These are phyloP conservation scores for Neodiprion fabricii DNA, from an alignment of 1,140 invertebrate species.

Conservation along the genomic window DNA sequence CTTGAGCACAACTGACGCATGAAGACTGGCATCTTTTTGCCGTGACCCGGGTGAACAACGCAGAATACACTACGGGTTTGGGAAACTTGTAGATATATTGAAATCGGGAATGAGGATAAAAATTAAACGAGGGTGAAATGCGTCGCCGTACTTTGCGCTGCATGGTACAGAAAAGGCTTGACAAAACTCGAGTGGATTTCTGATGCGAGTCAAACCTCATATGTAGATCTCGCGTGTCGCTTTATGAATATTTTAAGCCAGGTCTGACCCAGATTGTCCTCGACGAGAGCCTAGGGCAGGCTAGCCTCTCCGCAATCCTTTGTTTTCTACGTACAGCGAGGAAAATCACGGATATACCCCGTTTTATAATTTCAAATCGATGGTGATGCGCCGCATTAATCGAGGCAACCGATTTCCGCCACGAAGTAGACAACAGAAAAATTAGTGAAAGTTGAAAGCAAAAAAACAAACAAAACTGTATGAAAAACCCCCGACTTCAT, in stretches of 20 bases:
- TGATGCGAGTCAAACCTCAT: conserved; percentile 50
- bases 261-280: conserved; percentile 55
- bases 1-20: too few species aligned
- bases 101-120: neutral
- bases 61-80: too few species aligned
- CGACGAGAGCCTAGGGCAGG: conserved; percentile 27
- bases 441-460: neutral
- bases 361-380: too few species aligned
- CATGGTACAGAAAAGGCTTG: conserved; percentile 29
- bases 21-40: too few species aligned
- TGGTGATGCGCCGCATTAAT: neutral
- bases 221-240: conserved; percentile 51
- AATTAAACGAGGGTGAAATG: neutral
- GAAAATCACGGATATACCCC: neutral
- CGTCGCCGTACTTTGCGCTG: neutral
- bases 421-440: neutral
- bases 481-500: neutral
- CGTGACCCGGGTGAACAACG: too few species aligned
- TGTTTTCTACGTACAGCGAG: neutral
- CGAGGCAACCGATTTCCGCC: neutral
- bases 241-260: conserved; percentile 57
- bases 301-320: neutral
- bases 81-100: neutral
- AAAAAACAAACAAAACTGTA: neutral
- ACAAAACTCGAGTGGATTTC: conserved; percentile 44